A percentile compares a stretch with the other conserved stretches of the same genome.
These are phyloP conservation scores for Orchesellides sinensis DNA, from an alignment of 2,888 invertebrate genomes.

Conservation along the genomic window DNA sequence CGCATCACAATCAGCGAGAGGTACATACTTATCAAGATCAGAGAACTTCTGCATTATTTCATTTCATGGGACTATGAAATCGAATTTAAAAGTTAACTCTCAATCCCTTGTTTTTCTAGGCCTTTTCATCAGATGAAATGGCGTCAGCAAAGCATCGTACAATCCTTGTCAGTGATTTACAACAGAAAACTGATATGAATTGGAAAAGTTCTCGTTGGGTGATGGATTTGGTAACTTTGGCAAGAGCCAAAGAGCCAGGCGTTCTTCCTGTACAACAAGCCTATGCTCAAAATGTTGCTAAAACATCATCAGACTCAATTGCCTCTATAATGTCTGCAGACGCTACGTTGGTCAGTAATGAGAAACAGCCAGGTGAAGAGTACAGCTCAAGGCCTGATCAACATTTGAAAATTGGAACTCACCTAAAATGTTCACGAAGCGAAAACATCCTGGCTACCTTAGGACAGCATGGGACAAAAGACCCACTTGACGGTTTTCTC, in stretches of 20 bases:
- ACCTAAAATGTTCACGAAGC: slow-evolving; percentile 75
- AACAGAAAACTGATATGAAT: slow-evolving; percentile 88
- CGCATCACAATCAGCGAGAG: slow-evolving; percentile 94
- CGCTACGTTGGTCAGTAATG: slow-evolving; percentile 57
- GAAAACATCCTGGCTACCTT: slow-evolving; percentile 73
- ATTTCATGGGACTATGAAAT: too few species aligned
- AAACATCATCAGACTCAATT: slow-evolving; percentile 65
- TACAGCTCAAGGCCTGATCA: slow-evolving; percentile 75
- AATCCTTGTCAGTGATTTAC: slow-evolving; percentile 88
- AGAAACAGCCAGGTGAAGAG: slow-evolving; percentile 45
- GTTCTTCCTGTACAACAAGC: slow-evolving; percentile 76
- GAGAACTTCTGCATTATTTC: too few species aligned
- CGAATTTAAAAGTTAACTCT: background rate
- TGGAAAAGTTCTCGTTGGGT: slow-evolving; percentile 98
- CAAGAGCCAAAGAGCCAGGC: slow-evolving; percentile 84
- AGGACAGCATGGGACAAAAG: slow-evolving; percentile 76
- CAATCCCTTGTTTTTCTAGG: slow-evolving; percentile 78
- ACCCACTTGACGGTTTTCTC: slow-evolving; percentile 67
- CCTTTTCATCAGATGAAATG: slow-evolving; percentile 93
- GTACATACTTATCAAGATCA: too few species aligned
- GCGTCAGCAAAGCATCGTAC: slow-evolving; percentile 91
- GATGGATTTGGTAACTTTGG: slow-evolving; percentile 95
- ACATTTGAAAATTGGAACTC: slow-evolving; percentile 79
- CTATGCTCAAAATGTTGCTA: slow-evolving; percentile 58
- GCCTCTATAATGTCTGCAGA: slow-evolving; percentile 66